Evolutionary conservation across 1,140 invertebrate genomes (phyloP).

Genomic region (Achroia grisella): DNA sequence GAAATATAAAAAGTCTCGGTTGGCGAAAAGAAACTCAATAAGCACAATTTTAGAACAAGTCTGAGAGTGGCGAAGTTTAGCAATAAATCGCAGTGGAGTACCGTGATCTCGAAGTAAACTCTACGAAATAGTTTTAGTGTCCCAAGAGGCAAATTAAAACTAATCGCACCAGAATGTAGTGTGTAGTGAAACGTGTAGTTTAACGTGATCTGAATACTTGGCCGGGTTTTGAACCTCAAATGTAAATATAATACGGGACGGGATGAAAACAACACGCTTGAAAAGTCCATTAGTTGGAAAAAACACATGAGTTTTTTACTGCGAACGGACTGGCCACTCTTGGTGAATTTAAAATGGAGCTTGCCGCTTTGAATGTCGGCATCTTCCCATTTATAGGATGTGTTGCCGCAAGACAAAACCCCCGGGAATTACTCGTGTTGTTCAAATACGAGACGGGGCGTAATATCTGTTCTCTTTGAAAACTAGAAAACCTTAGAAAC

Average conservation of each 20-base stretch:
- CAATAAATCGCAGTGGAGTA: conserved; percentile 22
- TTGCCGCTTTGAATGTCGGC: conserved; percentile 41
- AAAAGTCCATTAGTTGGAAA: conserved; percentile 25
- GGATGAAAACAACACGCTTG: conserved; percentile 14
- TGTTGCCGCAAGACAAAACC: conserved; percentile 64
- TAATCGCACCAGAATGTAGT: conserved; percentile 26
- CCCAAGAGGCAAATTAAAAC: conserved; percentile 28
- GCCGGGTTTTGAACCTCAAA: conserved; percentile 1
- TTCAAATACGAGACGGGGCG: conserved; percentile 50
- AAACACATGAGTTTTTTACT: conserved; percentile 23
- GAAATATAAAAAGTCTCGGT: no score
- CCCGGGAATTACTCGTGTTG: conserved; percentile 55
- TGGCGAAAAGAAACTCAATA: not conserved
- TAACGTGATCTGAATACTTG: conserved; percentile 25
- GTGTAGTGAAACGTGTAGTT: conserved; percentile 16
- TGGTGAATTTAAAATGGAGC: conserved; percentile 50
- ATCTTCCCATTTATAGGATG: conserved; percentile 57
- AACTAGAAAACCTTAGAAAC: conserved; percentile 52
- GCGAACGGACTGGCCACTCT: conserved; percentile 22
- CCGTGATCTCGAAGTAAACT: not conserved
- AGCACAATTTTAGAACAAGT: conserved; percentile 6
- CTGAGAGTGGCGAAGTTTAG: conserved; percentile 11
- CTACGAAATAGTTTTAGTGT: conserved; percentile 20
- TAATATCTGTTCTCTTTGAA: conserved; percentile 61
- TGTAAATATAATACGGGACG: conserved; percentile 9